Evolutionary conservation across 2,888 invertebrate genomes (phyloP), one percentile per base, ranked within the genome.

Genomic region (Erebia palarica): DNA sequence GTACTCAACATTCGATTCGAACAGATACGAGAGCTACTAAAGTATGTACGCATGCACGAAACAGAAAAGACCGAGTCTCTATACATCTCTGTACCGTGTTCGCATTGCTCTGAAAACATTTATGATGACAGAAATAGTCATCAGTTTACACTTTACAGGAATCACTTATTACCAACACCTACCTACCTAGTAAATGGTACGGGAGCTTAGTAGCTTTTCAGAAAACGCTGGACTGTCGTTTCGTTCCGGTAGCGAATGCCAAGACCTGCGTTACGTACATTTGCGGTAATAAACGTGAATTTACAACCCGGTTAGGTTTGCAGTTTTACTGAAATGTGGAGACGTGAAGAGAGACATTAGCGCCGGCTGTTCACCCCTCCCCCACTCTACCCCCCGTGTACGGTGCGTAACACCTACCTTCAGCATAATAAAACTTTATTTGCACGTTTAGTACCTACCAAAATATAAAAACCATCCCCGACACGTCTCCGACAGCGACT

Each of bases 251-350:
- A 84, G 84, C 81, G 86, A 86, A 86, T 86, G 83, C 84, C 81
- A 82, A 85, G 86, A 86, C 81, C 81, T 87, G 87, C 86, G 83
- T 89, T 87, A 87, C 86, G 82, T 89, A 87, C 86, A 89, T 88
- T 91, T 88, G 85, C 78, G 86, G 91, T 86, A 89, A 92, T 92
- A 92, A 92, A 92, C 87, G 86, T 90, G 84, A 91, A 92, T 92
- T 91, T 92, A 92, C 91, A 87, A 83, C 84, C 82, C 87, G 77
- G 89, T 91, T 91, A 90, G 86, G 89, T 92, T 89, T 89, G 87
- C 91, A 90, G 90, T 91, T 90, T 89, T 87, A 89, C 87, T 88
- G 88, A 91, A 89, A 89, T 86, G 90, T 85, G 87, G 87, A 89
- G 87, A 89, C 89, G 86, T 86, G 88, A 85, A 86, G 81, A 79